Conservation (phyloP, 1,140 invertebrate species). For the Pogonus chalceus region DNA sequence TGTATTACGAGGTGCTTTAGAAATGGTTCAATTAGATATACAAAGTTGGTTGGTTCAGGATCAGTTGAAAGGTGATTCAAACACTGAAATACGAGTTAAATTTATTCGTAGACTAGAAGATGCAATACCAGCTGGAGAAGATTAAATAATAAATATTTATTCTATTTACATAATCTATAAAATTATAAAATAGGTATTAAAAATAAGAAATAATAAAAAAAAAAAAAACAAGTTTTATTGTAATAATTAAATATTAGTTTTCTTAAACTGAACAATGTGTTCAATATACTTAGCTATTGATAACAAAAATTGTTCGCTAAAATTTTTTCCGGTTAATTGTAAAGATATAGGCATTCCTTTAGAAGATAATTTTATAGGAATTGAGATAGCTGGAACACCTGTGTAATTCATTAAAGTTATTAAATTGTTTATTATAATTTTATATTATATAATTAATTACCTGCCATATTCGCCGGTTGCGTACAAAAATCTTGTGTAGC, state of each 20-base stretch:
- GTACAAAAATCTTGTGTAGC: conserved; percentile 90
- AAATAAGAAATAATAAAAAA: too few relatives aligned
- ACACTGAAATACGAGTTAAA: conserved; percentile 91
- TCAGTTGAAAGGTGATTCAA: conserved; percentile 87
- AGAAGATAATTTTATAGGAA: conserved; percentile 74
- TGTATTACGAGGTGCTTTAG: conserved; percentile 85
- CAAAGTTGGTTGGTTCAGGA: conserved; percentile 77
- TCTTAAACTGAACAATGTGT: conserved; percentile 50
- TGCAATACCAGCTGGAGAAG: conserved; percentile 94
- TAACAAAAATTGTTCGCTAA: conserved; percentile 69
- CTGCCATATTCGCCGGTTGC: conserved; percentile 91
- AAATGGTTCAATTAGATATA: conserved; percentile 88
- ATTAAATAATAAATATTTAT: conserved; percentile 56
- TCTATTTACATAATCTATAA: too few relatives aligned
- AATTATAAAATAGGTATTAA: too few relatives aligned
- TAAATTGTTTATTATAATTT: conserved; percentile 2
- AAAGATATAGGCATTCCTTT: conserved; percentile 76
- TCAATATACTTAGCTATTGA: conserved; percentile 80
- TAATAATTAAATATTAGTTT: too few relatives aligned
- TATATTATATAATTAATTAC: conserved; percentile 32
- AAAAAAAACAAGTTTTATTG: too few relatives aligned
- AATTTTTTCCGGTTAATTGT: conserved; percentile 80
- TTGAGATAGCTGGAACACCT: conserved; percentile 81
- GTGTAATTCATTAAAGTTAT: conserved; percentile 22
- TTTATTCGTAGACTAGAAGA: conserved; percentile 94